Evolutionary conservation across 1,140 invertebrate species (phyloP).

Genomic region (Phenacoccus solenopsis): DNA sequence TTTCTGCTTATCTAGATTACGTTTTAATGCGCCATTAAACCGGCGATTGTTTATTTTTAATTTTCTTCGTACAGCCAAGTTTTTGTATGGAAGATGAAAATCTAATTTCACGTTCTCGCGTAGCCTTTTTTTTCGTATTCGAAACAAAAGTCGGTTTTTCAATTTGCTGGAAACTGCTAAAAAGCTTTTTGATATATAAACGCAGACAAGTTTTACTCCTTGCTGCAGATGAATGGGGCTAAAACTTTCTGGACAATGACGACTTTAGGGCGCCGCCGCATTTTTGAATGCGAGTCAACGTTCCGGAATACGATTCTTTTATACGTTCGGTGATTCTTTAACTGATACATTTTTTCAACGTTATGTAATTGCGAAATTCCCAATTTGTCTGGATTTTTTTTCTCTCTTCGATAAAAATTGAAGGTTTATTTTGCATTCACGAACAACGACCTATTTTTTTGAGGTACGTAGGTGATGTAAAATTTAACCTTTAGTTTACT

Average conservation of each 20-base stretch:
- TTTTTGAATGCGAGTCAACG: not conserved
- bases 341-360: not conserved
- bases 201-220: not conserved
- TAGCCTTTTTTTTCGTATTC: not conserved
- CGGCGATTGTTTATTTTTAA: not conserved
- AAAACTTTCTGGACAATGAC: not conserved
- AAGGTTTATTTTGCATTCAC: no score
- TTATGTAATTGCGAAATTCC: no score
- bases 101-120: no score
- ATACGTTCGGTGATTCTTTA: not conserved
- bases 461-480: no score
- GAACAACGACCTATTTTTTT: no score
- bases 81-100: no score
- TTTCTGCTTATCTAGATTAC: not conserved
- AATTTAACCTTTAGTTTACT: no score
- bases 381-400: no score
- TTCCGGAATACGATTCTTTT: not conserved
- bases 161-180: not conserved
- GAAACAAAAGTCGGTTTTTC: conserved; percentile 5
- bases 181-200: not conserved
- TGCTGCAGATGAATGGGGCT: not conserved
- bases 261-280: not conserved
- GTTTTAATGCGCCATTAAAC: not conserved
- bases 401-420: no score
- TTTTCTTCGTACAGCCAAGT: no score